phyloP scores from a whole-genome alignment of 2,888 invertebrate species.

The Galeruca laticollis region DNA sequence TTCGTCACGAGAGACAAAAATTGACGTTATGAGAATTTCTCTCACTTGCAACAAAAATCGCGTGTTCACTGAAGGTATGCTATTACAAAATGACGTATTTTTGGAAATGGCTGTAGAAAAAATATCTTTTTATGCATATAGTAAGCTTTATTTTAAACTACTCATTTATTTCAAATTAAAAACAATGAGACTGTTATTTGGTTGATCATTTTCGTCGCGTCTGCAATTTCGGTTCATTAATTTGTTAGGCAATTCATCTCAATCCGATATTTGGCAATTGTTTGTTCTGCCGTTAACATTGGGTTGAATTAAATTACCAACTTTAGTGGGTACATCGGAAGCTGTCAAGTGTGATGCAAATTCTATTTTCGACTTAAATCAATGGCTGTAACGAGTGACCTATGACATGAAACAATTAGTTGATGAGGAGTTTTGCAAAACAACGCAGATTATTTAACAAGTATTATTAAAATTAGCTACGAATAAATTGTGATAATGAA shows the following conservation, averaged over 20 bases:
- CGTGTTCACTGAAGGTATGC: too few relatives aligned
- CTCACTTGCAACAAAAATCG: too few relatives aligned
- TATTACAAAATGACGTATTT: too few relatives aligned
- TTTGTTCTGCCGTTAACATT: slow-evolving; percentile 11
- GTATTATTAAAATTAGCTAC: too few relatives aligned
- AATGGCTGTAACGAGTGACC: slow-evolving; percentile 20
- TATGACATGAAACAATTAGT: slow-evolving; percentile 10
- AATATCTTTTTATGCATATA: too few relatives aligned
- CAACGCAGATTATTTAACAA: slow-evolving; percentile 15
- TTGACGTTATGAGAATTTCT: too few relatives aligned
- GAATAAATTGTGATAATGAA: too few relatives aligned
- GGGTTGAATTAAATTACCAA: neutral
- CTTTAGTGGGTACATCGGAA: slow-evolving; percentile 6
- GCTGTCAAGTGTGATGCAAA: slow-evolving; percentile 23
- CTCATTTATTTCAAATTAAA: neutral
- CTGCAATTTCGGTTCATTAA: slow-evolving; percentile 10
- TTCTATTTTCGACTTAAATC: slow-evolving; percentile 23
- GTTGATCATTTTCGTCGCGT: neutral
- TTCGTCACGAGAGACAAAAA: too few relatives aligned
- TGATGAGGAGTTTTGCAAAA: neutral
- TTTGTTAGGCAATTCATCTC: slow-evolving; percentile 3
- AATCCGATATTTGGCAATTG: slow-evolving; percentile 5
- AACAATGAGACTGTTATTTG: neutral
- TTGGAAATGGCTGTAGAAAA: too few relatives aligned
- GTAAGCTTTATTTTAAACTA: neutral